A percentile compares a stretch with the other conserved stretches of the same genome.
phyloP scores from a whole-genome alignment of 2,888 invertebrate species.

The Epirrhoe alternata region DNA sequence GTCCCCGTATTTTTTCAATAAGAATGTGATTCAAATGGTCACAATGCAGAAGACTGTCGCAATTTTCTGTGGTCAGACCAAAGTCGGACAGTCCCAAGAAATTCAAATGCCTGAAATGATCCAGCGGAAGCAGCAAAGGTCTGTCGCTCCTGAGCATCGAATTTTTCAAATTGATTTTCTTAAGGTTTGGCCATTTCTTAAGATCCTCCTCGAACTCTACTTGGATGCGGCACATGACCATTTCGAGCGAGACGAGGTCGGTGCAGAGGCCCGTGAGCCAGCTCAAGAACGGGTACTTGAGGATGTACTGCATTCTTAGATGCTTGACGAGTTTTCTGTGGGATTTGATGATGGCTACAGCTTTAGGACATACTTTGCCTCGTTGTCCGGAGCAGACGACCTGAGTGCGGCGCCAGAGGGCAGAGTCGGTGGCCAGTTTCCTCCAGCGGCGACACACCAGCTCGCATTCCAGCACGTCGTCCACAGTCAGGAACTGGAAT shows the following conservation, averaged over 20 bases:
- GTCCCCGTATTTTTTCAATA: conserved; percentile 74
- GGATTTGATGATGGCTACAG: conserved; percentile 60
- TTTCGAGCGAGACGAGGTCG: conserved; percentile 69
- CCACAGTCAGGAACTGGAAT: conserved; percentile 69
- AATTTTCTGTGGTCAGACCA: conserved; percentile 67
- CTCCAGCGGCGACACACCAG: conserved; percentile 71
- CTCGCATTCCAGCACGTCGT: conserved; percentile 66
- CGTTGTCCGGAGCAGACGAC: conserved; percentile 72
- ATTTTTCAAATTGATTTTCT: conserved; percentile 72
- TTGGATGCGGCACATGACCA: conserved; percentile 74
- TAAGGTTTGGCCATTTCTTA: conserved; percentile 65
- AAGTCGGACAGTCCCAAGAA: conserved; percentile 73
- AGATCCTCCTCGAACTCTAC: conserved; percentile 68
- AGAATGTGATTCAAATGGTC: conserved; percentile 67
- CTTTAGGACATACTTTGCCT: conserved; percentile 65
- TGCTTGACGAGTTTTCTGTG: conserved; percentile 64
- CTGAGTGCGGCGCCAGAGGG: conserved; percentile 66
- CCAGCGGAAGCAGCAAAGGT: conserved; percentile 64
- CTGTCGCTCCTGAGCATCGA: conserved; percentile 59
- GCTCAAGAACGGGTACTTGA: conserved; percentile 65
- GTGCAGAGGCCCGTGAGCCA: conserved; percentile 64
- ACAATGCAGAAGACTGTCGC: conserved; percentile 66
- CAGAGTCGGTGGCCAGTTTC: conserved; percentile 61
- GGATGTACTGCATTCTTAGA: conserved; percentile 73
- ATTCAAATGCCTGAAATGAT: conserved; percentile 65